phyloP scores from a whole-genome alignment of 1,140 invertebrate species.

The Pogonognathellus flavescens region DNA sequence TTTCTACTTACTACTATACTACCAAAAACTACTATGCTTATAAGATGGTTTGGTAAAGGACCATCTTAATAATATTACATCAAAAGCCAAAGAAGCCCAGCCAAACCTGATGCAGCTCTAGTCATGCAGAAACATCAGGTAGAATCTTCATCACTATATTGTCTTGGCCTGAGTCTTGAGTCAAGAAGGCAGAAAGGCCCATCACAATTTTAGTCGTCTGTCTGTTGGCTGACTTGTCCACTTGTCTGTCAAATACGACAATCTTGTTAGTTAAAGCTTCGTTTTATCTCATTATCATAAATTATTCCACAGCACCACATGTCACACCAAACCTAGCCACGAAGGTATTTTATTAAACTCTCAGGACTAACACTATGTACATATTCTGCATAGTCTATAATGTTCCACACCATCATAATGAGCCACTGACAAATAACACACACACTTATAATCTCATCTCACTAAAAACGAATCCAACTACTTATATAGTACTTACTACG shows the following conservation, averaged over 20 bases:
- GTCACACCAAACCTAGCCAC: neutral
- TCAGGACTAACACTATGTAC: too few species aligned
- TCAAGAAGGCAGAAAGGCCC: constrained; percentile 2
- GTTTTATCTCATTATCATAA: constrained; percentile 17
- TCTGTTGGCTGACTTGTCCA: constrained; percentile 5
- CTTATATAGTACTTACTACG: too few species aligned
- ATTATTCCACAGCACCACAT: neutral
- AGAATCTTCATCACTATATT: constrained; percentile 40
- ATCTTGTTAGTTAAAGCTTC: constrained; percentile 1
- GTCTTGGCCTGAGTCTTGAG: constrained; percentile 10
- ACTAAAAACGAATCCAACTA: too few species aligned
- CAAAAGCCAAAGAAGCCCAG: constrained; percentile 16
- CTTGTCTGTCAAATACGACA: constrained; percentile 4
- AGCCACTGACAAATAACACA: too few species aligned
- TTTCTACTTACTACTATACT: constrained; percentile 2
- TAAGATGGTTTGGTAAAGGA: too few species aligned
- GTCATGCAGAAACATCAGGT: constrained; percentile 38
- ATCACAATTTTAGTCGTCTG: constrained; percentile 12
- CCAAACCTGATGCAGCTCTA: constrained; percentile 26
- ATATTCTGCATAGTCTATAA: too few species aligned
- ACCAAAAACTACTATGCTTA: too few species aligned
- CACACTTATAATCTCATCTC: too few species aligned
- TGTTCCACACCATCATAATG: too few species aligned
- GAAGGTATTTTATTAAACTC: too few species aligned
- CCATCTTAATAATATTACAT: constrained; percentile 12